Evolutionary conservation across 2,113 vertebrate genomes (phyloP).

Genomic region (Hassar affinis): DNA sequence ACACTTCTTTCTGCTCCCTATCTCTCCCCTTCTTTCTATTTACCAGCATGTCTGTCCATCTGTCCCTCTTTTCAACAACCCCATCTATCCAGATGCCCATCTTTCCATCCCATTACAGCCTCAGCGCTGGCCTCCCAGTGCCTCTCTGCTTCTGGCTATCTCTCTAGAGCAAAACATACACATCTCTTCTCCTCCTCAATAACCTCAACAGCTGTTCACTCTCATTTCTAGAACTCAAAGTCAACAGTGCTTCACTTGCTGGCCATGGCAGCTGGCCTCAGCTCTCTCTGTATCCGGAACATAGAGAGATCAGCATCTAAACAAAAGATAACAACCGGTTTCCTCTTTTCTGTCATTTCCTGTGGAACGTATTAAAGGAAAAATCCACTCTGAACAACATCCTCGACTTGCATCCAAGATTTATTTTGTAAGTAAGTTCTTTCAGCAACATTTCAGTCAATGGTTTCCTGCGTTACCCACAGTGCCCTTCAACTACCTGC

Average conservation of each 20-base stretch:
- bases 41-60: constrained; percentile 70
- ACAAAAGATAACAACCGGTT: constrained; percentile 69
- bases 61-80: constrained; percentile 72
- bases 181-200: constrained; percentile 52
- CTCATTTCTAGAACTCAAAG: constrained; percentile 63
- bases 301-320: constrained; percentile 68
- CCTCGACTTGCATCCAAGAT: background rate
- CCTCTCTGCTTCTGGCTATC: constrained; percentile 43
- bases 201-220: constrained; percentile 50
- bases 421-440: background rate
- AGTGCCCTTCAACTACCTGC: background rate
- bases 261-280: constrained; percentile 61
- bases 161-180: constrained; percentile 70
- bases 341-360: constrained; percentile 59
- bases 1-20: constrained; percentile 28
- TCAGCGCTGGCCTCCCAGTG: constrained; percentile 23
- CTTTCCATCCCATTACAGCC: constrained; percentile 70
- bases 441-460: background rate
- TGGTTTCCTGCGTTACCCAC: background rate
- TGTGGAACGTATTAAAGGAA: constrained; percentile 50
- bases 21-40: constrained; percentile 53
- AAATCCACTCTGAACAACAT: background rate
- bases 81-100: constrained; percentile 76
- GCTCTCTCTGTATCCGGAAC: constrained; percentile 65
- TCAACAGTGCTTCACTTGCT: constrained; percentile 72